These are phyloP conservation scores for Nycticebus coucang DNA, from an alignment of 2,113 vertebrate genomes.

Conservation along the genomic window DNA sequence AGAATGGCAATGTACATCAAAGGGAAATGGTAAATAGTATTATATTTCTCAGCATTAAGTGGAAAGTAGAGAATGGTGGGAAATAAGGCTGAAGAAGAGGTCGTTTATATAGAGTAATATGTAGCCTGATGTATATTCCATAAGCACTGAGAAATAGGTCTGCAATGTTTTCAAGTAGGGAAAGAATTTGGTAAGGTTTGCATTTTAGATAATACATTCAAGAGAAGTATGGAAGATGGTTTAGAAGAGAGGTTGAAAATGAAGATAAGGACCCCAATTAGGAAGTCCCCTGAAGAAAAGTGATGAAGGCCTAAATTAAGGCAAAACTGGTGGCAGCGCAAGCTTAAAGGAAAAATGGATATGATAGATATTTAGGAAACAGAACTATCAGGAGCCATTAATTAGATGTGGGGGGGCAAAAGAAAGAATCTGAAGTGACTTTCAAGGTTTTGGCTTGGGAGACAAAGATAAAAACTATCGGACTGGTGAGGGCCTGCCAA, in stretches of 20 bases:
- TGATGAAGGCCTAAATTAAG: background rate
- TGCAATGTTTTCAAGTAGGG: constrained; percentile 19
- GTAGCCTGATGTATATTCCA: background rate
- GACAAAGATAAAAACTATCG: background rate
- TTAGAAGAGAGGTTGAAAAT: constrained; percentile 16
- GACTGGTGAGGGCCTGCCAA: background rate
- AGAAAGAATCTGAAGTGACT: background rate
- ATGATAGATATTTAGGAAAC: background rate
- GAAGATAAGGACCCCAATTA: background rate
- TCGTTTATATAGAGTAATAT: background rate
- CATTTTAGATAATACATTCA: constrained; percentile 35
- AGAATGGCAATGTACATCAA: background rate
- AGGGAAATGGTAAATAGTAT: background rate
- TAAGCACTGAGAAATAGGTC: background rate
- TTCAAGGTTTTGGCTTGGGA: constrained; percentile 1
- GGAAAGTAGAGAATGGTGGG: background rate
- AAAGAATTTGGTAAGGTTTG: background rate
- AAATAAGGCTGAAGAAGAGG: background rate
- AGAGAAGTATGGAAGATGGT: background rate
- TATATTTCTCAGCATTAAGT: constrained; percentile 16
- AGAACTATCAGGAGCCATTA: background rate
- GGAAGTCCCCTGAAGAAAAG: background rate
- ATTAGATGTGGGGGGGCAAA: background rate
- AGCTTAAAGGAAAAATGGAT: background rate
- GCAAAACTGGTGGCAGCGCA: background rate